Percentiles rank a stretch among this genome's conserved stretches.
These are phyloP conservation scores for Eclectus roratus DNA, from an alignment of 2,113 vertebrate genomes.

Conservation along the genomic window DNA sequence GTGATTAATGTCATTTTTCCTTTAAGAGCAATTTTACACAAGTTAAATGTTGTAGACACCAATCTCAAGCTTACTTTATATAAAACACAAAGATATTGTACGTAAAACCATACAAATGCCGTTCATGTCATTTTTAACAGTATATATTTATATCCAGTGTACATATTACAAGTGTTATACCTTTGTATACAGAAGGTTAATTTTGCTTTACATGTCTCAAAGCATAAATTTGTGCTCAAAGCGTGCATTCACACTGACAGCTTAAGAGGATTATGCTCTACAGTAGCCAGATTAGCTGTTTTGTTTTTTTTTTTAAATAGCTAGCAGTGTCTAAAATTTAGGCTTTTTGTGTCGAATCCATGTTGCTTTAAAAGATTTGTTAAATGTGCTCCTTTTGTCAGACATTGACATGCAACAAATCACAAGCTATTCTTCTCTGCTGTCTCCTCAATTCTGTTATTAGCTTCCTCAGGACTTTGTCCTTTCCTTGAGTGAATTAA, in stretches of 20 bases:
- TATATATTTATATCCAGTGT: background rate
- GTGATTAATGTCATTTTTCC: accelerated
- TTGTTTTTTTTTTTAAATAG: background rate
- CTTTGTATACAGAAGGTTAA: background rate
- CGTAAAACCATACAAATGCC: background rate
- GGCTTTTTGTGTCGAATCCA: background rate
- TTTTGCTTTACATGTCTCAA: background rate
- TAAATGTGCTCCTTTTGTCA: background rate
- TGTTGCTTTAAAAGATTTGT: background rate
- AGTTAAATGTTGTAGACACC: background rate
- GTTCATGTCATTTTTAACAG: background rate
- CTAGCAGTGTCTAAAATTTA: background rate
- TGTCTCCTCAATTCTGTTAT: background rate
- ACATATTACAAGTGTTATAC: background rate
- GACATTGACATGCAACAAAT: background rate
- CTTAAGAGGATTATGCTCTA: constrained; percentile 12
- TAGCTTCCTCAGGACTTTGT: background rate
- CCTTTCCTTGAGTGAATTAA: constrained; percentile 6
- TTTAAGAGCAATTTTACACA: background rate
- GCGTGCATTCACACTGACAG: background rate
- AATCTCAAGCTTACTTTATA: background rate
- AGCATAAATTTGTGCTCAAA: background rate
- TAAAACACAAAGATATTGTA: accelerated
- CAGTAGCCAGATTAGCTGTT: background rate
- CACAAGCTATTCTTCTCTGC: background rate